These are phyloP conservation scores for Phoenicopterus ruber DNA, from an alignment of 2,113 vertebrate species.

Conservation along the genomic window DNA sequence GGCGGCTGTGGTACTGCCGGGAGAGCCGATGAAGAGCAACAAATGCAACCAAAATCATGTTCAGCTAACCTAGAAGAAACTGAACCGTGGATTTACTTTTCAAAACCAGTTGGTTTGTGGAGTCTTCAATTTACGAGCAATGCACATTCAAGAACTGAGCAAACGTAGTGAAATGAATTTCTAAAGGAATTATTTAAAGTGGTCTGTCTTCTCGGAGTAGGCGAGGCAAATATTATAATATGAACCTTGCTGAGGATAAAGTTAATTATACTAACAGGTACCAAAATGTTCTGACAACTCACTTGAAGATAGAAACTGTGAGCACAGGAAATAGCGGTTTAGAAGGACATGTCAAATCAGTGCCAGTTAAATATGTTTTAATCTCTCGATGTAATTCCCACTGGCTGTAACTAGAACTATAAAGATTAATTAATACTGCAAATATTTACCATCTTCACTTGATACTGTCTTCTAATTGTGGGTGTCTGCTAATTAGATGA, in stretches of 20 bases:
- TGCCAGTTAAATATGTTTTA: neutral
- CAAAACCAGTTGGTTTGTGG: neutral
- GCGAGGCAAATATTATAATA: neutral
- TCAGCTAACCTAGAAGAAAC: neutral
- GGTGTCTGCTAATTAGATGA: neutral
- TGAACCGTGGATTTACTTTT: neutral
- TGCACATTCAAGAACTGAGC: fast-evolving
- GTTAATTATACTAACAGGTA: neutral
- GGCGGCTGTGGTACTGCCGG: neutral
- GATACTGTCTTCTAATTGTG: neutral
- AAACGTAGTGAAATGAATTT: neutral
- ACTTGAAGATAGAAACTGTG: neutral
- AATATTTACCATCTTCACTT: neutral
- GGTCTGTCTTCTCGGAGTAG: neutral
- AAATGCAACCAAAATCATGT: neutral
- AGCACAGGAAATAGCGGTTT: neutral
- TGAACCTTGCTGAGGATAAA: neutral
- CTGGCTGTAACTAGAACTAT: neutral
- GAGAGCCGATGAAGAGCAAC: neutral
- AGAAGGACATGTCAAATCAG: neutral
- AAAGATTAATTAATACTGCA: neutral
- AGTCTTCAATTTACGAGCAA: neutral
- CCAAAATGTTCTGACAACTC: neutral
- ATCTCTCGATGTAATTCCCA: neutral
- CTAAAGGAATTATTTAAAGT: neutral